A percentile compares a stretch with the other conserved stretches of the same genome.
These are phyloP conservation scores for Sinocyclocheilus maitianheensis DNA, from an alignment of 2,113 vertebrate genomes.

Conservation along the genomic window DNA sequence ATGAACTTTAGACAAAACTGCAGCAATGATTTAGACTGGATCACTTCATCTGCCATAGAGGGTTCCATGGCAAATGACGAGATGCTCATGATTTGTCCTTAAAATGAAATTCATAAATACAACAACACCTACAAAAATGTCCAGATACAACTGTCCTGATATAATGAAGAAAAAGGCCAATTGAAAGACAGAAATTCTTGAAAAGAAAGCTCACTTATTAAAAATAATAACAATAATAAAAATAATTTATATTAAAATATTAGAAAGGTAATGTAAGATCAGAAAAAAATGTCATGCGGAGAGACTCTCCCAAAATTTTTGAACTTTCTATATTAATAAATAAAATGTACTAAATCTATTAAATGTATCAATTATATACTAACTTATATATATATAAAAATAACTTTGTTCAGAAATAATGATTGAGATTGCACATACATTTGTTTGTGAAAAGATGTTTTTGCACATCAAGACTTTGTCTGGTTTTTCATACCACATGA, in stretches of 20 bases:
- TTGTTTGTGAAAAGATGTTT: neutral
- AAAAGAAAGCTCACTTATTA: no score
- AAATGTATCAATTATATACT: neutral
- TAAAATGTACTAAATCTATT: neutral
- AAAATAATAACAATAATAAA: no score
- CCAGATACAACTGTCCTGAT: no score
- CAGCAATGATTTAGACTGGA: neutral
- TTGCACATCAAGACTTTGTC: neutral
- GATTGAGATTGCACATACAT: neutral
- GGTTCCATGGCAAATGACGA: neutral
- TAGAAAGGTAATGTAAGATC: neutral
- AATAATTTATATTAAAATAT: neutral
- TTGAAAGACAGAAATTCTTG: no score
- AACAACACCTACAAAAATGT: neutral
- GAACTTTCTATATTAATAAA: neutral
- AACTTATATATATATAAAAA: no score
- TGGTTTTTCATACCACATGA: neutral
- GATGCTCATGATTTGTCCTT: neutral
- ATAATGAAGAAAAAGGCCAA: no score
- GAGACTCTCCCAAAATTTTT: neutral
- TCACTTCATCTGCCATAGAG: neutral
- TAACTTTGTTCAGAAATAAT: neutral
- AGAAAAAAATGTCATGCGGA: neutral
- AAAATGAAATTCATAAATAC: neutral
- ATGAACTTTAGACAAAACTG: slow-evolving; percentile 4